Base-by-base conservation (phyloP, 2,113 vertebrate species). In the Apteryx mantelli region DNA sequence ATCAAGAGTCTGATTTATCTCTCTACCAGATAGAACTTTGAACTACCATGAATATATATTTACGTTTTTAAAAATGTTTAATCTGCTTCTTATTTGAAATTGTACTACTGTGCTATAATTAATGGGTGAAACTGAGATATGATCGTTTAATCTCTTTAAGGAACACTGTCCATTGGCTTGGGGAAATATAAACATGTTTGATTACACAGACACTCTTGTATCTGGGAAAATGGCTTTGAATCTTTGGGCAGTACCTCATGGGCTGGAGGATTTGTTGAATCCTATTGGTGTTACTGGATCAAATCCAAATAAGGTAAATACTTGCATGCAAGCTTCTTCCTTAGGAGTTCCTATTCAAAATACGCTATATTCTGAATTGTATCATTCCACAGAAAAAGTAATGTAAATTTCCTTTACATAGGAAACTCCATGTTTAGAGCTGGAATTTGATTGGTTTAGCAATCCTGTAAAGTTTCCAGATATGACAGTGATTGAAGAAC, bases 181-280 rank as follows among this genome's bases (percentile, higher is more conserved):
- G 99, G 99, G 99, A 94, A 99, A 99, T 85, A 98, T 99, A 97
- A 99, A 99, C 97, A 98, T 99, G 97, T 99, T 99, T 97, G 99
- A 99, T 98, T 99, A 99, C 93, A 99, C 99, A 64, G 99, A 99
- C 97, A 99, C 99, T 69, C 98, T 99, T 74, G 99, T 99, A 78
- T 99, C 99, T 95, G 99, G 99, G 93, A 99, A 99, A 98, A 99
- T 99, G 99, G 99, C 99, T 96, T 98, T 99, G 97, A 99, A 99
- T 98, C 98, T 99, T 88, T 99, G 99, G 99, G 99, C 99, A 82
- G 99, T 99, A 85, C 99, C 99, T 97, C 99, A 99, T 91, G 99
- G 99, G 53, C 98, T 99, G 95, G 99, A 99, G 98, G 99, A 99
- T 95, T 98, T 99, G 66, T 98, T 99, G 91, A 99, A 99, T 96